These are phyloP conservation scores for Galaxea fascicularis DNA, from an alignment of 92 coral and sea anemone genomes.

Conservation along the genomic window DNA sequence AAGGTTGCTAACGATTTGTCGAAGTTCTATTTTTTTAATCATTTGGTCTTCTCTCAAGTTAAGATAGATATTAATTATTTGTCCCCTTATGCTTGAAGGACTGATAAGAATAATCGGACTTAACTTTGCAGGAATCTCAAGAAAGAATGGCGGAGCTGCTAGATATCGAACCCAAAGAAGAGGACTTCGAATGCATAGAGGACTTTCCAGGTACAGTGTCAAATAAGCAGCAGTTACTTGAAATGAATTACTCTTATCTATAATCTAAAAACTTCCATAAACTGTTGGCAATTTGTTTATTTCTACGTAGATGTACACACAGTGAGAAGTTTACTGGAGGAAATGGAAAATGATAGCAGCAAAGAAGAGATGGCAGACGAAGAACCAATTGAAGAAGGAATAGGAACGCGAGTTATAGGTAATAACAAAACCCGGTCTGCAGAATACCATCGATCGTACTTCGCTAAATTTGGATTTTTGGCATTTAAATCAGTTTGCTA, in stretches of 20 bases:
- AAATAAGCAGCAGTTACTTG: too few relatives aligned
- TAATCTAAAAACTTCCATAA: background rate
- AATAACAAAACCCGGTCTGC: background rate
- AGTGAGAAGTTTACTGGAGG: conserved; percentile 35
- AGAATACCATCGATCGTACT: too few relatives aligned
- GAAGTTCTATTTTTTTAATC: too few relatives aligned
- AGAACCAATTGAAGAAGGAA: conserved; percentile 10
- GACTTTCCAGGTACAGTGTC: conserved; percentile 74
- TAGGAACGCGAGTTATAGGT: conserved; percentile 39
- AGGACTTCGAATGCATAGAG: conserved; percentile 73
- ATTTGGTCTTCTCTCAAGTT: background rate
- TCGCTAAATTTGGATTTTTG: too few relatives aligned
- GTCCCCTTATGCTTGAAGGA: too few relatives aligned
- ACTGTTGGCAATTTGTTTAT: background rate
- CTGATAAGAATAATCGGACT: too few relatives aligned
- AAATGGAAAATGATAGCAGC: conserved; percentile 23
- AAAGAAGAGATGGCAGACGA: conserved; percentile 1
- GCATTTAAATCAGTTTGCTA: too few relatives aligned
- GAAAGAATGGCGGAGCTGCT: conserved; percentile 82
- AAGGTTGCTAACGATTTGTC: conserved; percentile 51
- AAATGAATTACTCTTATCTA: too few relatives aligned
- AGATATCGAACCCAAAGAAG: conserved; percentile 67
- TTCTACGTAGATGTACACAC: conserved; percentile 9
- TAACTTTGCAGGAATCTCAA: conserved; percentile 71
- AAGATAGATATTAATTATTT: too few relatives aligned